Evolutionary conservation across 2,113 vertebrate genomes (phyloP).

Genomic region (Silurus glanis): DNA sequence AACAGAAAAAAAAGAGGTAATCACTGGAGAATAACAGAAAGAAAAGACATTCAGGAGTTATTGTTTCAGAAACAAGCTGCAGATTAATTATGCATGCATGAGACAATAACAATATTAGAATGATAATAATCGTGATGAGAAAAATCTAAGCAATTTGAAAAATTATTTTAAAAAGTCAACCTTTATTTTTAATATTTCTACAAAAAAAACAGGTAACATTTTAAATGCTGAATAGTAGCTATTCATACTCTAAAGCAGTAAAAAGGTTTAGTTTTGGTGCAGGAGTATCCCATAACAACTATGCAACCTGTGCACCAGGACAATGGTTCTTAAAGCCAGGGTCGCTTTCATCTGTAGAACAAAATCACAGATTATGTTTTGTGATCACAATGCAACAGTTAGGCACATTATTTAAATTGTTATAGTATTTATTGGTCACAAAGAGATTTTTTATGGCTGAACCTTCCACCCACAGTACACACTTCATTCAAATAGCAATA

Average conservation of each 20-base stretch:
- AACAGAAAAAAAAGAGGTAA: not conserved
- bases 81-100: not conserved
- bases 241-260: not conserved
- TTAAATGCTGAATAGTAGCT: not conserved
- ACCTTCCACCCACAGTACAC: not conserved
- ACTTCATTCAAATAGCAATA: not conserved
- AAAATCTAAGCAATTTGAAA: not conserved
- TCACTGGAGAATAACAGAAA: not conserved
- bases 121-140: not conserved
- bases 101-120: not conserved
- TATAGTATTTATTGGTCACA: not conserved
- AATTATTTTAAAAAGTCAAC: not conserved
- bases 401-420: not conserved
- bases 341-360: not conserved
- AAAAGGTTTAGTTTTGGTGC: not conserved
- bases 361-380: not conserved
- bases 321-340: not conserved
- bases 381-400: not conserved
- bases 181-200: not conserved
- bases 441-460: not conserved
- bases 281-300: not conserved
- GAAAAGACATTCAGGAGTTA: not conserved
- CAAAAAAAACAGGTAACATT: not conserved
- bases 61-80: not conserved
- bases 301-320: not conserved